A percentile compares a stretch with the other conserved stretches of the same genome.
Conservation (phyloP, 2,888 invertebrate genomes). For the Mythimna lalbum region DNA sequence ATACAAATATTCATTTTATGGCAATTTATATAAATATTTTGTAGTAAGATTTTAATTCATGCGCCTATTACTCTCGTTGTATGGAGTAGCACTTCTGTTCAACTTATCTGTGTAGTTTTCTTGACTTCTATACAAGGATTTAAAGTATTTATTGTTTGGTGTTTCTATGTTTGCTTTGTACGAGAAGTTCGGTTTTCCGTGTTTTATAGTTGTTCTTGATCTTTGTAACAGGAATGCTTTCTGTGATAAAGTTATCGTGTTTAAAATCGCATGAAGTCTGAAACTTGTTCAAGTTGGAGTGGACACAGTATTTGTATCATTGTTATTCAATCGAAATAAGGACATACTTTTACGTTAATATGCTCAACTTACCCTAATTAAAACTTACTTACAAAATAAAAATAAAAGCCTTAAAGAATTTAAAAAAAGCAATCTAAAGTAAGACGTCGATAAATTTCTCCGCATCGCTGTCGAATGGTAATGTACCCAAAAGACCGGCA, state of each 20-base stretch:
- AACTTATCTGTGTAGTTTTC: background rate
- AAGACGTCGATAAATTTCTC: no score
- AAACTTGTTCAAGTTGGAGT: background rate
- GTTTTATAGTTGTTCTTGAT: conserved; percentile 24
- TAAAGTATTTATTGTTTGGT: conserved; percentile 46
- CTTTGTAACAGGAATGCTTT: conserved; percentile 15
- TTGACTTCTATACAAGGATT: conserved; percentile 47
- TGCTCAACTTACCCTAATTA: no score
- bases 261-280: background rate
- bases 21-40: no score
- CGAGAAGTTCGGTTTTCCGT: conserved; percentile 11
- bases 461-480: no score
- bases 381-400: no score
- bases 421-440: no score
- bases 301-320: background rate
- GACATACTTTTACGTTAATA: no score
- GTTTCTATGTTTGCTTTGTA: conserved; percentile 27
- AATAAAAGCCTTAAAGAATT: no score
- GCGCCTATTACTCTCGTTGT: background rate
- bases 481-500: no score
- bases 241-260: conserved; percentile 24
- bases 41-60: no score
- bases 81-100: background rate
- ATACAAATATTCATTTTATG: no score
- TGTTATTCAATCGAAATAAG: conserved; percentile 2